Base-by-base conservation (phyloP, 2,888 invertebrate species). In the Euzetes globulus region DNA sequence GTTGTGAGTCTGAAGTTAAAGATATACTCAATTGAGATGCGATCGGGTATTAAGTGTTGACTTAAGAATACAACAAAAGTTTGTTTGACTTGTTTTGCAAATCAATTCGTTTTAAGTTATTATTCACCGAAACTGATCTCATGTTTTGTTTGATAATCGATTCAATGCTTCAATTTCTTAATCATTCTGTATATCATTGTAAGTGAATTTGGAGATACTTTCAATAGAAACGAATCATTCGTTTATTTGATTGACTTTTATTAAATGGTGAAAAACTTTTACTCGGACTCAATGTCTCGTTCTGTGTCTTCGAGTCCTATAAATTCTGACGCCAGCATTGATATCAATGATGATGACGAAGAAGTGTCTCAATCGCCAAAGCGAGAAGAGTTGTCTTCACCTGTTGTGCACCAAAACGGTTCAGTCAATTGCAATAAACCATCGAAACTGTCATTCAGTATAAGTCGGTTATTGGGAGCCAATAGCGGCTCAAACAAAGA, bases 401-500 rank as follows among this genome's bases (percentile, higher is more conserved):
- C 68, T 45, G 25, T 63, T 63, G 45, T 68, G 68, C 68, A 19
- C n/a, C 68, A n/a, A 68, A 68, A 68, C 45, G 68, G 68, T 68
- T 68, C 68, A 33, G 45, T 68, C 68, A 68, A 45, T 68, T 41
- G 41, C 41, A 37, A 45, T 45, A 68, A 68, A 68, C 68, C 68
- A 65, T 76, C 77, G 1, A 73, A 76, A 37, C 68, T 91, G 79
- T 89, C 91, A 75, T 91, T 91, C 84, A 91, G 91, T 83, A 91
- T 91, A 86, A 91, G 90, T 47, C 87, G 91, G 80, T 85, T 91
- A 80, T 88, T 88, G 79, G 89, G 78, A n/a, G 76, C 72, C 45
- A 75, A 75, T 37, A 75, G 74, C 71, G 72, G 72, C 11, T 33
- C 72, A 13, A 75, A 76, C 11, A 76, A 77, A 41, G 29, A 45